Base-by-base conservation (phyloP, 2,113 vertebrate genomes). In the Nerophis ophidion region DNA sequence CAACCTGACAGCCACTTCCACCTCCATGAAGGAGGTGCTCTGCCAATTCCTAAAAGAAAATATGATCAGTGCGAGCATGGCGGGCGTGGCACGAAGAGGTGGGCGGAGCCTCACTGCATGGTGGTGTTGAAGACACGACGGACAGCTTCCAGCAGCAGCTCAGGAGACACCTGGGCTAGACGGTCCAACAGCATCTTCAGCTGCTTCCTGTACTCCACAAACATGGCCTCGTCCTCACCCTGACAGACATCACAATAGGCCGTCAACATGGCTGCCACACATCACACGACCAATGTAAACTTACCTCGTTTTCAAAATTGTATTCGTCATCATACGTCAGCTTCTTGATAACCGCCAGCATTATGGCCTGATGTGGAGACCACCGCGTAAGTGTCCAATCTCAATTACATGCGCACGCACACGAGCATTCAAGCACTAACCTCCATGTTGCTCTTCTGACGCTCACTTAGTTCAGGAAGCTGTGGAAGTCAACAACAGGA, bases 191-290 rank as follows among this genome's bases (percentile, higher is more conserved):
- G 74, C 73, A 99, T 87, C 86, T 99, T 99, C 82, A 99, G 76
- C 75, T 99, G 97, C 80, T 99, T 99, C 79, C 97, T 92, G 83
- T 99, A 99, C 77, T 99, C 97, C 73, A 99, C 95, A 74, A 99
- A 99, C 97, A 99, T 99, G 7, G 96, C 97, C 87, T 99, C 96
- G 65, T 99, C 96, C 86, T 99, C 97, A 19, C 97, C 97, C 96
- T 99, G 68, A 67, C 8, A 12, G 8, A 7, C 26, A 36, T 1
- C 26, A 0, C 8, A 1, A 3, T 14, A n/a, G 14, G 17, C 35
- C 34, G 8, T 47, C 26, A 47, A 8, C 8, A 2, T 1, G 35
- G 42, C 10, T 4, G 40, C 34, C 57, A 4, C 33, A 2, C 13
- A 44, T 8, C 49, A 5, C 48, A 4, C 48, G 5, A 3, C 10